These are phyloP conservation scores for Motacilla tschutschensis DNA, from an alignment of 2,113 vertebrate genomes.

Conservation along the genomic window DNA sequence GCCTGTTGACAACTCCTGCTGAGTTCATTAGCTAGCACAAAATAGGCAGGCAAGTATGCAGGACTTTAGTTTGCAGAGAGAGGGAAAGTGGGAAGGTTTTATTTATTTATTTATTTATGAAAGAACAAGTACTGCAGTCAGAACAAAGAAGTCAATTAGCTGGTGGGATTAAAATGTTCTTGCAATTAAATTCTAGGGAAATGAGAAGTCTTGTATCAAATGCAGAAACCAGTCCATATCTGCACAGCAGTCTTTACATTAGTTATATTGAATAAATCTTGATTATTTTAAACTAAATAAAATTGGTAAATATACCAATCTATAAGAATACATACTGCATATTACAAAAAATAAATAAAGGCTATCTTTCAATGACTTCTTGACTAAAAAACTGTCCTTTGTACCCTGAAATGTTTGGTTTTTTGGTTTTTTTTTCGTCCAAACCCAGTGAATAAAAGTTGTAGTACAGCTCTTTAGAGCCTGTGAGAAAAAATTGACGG, in stretches of 20 bases:
- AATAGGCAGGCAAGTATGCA: not conserved
- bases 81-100: not conserved
- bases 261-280: not conserved
- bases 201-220: not conserved
- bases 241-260: not conserved
- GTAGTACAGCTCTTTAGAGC: not conserved
- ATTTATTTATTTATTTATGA: not conserved
- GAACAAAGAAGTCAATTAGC: not conserved
- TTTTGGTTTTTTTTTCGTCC: not conserved
- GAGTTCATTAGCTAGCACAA: not conserved
- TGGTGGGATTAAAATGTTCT: not conserved
- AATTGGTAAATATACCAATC: accelerated
- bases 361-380: not conserved
- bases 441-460: not conserved
- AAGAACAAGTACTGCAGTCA: not conserved
- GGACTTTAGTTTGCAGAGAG: not conserved
- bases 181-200: not conserved
- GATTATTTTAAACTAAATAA: not conserved
- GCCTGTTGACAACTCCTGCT: no score
- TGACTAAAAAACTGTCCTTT: not conserved
- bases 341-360: not conserved
- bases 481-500: not conserved
- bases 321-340: accelerated
- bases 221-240: not conserved
- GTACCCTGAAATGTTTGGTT: not conserved